Evolutionary conservation across 2,113 vertebrate genomes (phyloP), one percentile per base, ranked within the genome.

Genomic region (Anhinga rufa): DNA sequence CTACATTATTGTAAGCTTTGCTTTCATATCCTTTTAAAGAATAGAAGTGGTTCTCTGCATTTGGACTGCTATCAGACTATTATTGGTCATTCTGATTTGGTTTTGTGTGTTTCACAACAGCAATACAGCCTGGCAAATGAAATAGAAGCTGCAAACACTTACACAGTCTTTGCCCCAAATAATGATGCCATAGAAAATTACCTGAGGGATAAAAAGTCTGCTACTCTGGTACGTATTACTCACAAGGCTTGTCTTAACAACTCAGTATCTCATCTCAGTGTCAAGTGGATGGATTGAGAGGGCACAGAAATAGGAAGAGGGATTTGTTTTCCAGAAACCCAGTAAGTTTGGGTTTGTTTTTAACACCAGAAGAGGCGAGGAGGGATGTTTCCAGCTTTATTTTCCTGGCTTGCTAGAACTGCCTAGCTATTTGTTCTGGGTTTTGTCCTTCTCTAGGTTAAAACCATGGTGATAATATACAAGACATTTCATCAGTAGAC

Each of bases 151-250:
- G 97, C 97, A 4, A 87, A 95, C 1, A 68, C 97, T 7, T 99
- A 99, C 91, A 99, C 99, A 0, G 82, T 99, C 74, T 99, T 99
- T 86, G 98, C 98, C 32, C 99, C 99, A 5, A 98, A 93, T 54
- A 98, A 99, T 5, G 69, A 95, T 2, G 99, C 99, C 78, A 96
- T 99, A 76, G 97, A 93, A 36, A 97, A 81, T 52, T 99, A 98
- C 85, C 97, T 99, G 18, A 98, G 86, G 66, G 97, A 97, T 69
- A 99, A 97, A 79, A 97, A 97, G 18, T 51, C 94, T 22, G 31
- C 92, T 3, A 58, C 97, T 40, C 93, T 99, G 98, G 99, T 99
- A 98, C 0, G 98, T 98, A 96, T 88, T 46, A 5, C 17, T 85
- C 34, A 29, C 5, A 32, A 58, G 25, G 34, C 38, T 75, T 91